Conservation (phyloP, 1,140 invertebrate species). For the Lasioglossum baleicum region DNA sequence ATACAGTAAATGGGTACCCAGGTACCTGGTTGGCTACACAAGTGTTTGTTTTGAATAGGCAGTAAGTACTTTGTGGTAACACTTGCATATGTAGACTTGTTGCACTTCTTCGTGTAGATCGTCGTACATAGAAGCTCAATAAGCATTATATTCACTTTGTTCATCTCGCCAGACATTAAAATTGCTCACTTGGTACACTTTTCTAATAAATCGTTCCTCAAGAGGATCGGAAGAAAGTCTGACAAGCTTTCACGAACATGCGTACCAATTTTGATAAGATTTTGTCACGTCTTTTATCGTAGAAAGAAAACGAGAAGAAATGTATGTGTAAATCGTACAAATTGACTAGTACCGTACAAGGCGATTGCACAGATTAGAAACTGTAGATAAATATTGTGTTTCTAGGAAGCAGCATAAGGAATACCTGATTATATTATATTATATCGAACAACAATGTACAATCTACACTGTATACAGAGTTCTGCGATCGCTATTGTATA, state of each 20-base stretch:
- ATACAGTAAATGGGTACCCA: too few species aligned
- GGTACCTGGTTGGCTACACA: too few species aligned
- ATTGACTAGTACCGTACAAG: neutral
- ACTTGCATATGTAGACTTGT: neutral
- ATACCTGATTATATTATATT: neutral
- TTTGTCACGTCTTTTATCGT: neutral
- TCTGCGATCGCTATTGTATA: neutral
- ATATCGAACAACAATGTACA: neutral
- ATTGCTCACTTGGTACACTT: neutral
- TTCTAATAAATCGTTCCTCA: neutral
- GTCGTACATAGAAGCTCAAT: neutral
- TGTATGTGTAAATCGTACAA: neutral
- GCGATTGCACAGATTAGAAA: neutral
- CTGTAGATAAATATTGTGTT: constrained; percentile 6
- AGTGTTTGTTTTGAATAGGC: too few species aligned
- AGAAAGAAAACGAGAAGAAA: neutral
- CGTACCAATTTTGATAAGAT: neutral
- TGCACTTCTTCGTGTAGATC: neutral
- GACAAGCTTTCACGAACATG: too few species aligned
- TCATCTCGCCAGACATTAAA: neutral
- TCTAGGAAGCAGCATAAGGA: neutral
- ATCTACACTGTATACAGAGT: neutral
- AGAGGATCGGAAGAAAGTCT: neutral
- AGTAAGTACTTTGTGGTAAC: too few species aligned
- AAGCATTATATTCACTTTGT: constrained; percentile 3